Conservation (phyloP, 2,888 invertebrate genomes). For the Macaria notata region DNA sequence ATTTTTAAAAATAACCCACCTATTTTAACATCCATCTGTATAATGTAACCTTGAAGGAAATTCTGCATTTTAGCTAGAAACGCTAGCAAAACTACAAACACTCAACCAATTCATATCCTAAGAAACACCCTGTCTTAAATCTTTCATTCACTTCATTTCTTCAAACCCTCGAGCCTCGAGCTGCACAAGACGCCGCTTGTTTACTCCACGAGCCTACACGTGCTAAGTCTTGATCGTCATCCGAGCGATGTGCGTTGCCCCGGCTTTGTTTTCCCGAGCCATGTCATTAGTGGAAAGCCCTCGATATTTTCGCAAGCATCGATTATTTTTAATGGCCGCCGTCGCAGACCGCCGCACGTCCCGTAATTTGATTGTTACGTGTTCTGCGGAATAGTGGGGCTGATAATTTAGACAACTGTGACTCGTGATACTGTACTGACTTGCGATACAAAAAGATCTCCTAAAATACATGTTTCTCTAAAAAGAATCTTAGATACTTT, state of each 20-base stretch:
- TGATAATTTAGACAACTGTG: slow-evolving; percentile 16
- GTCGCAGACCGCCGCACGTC: slow-evolving; percentile 56
- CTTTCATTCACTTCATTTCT: slow-evolving; percentile 15
- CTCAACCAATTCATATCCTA: too few species aligned
- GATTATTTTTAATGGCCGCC: slow-evolving; percentile 80
- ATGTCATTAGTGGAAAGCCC: slow-evolving; percentile 79
- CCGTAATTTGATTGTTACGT: slow-evolving; percentile 43
- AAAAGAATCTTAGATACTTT: too few species aligned
- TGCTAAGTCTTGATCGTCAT: slow-evolving; percentile 30
- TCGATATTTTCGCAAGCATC: slow-evolving; percentile 77
- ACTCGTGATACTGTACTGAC: too few species aligned
- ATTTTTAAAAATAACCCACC: too few species aligned
- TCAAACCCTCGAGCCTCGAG: slow-evolving; percentile 20
- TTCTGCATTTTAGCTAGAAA: too few species aligned
- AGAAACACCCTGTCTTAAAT: too few species aligned
- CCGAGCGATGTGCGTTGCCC: slow-evolving; percentile 36
- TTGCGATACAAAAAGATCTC: background rate
- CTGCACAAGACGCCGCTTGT: slow-evolving; percentile 14
- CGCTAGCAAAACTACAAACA: too few species aligned
- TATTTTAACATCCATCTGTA: too few species aligned
- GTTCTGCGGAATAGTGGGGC: slow-evolving; percentile 25
- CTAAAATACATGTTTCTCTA: too few species aligned
- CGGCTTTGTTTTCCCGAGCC: slow-evolving; percentile 74
- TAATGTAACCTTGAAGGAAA: too few species aligned
- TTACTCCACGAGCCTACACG: slow-evolving; percentile 16